These are phyloP conservation scores for Geodia barretti DNA, from an alignment of 37 sponge, comb jelly and placozoan genomes.

Conservation along the genomic window DNA sequence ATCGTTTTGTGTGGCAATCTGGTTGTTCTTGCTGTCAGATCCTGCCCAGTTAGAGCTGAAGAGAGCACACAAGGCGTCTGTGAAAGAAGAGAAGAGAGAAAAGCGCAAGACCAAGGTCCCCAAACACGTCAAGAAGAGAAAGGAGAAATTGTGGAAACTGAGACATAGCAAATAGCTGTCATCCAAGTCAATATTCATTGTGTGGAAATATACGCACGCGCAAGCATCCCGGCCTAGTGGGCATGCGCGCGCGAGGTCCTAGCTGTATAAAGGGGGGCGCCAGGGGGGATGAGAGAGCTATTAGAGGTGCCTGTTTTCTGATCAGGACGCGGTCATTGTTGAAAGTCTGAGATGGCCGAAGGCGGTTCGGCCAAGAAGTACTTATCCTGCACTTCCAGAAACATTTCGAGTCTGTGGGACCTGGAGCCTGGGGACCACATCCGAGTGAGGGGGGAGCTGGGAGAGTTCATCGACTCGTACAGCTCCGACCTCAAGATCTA, in stretches of 20 bases:
- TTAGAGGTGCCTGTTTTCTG: no score
- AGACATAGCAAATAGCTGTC: neutral
- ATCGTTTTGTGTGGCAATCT: neutral
- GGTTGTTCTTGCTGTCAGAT: neutral
- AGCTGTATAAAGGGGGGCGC: neutral
- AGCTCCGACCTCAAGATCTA: neutral
- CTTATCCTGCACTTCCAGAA: neutral
- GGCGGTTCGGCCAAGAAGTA: no score
- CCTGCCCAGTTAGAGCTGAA: constrained; percentile 11
- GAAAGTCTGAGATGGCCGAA: no score
- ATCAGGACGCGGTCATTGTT: no score
- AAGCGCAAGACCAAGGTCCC: constrained; percentile 86
- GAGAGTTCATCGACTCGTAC: no score
- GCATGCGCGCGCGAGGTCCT: neutral
- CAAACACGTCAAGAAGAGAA: constrained; percentile 86
- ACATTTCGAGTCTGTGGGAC: neutral
- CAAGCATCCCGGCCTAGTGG: neutral
- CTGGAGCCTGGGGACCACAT: neutral
- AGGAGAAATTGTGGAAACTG: constrained; percentile 65
- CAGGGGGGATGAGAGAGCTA: neutral
- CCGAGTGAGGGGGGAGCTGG: neutral
- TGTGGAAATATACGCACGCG: neutral
- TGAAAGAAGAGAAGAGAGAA: constrained; percentile 89
- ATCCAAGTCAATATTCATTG: neutral
- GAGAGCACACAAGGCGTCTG: constrained; percentile 78